Base-by-base conservation (phyloP, 92 coral and sea anemone genomes). In the Porites evermanni region DNA sequence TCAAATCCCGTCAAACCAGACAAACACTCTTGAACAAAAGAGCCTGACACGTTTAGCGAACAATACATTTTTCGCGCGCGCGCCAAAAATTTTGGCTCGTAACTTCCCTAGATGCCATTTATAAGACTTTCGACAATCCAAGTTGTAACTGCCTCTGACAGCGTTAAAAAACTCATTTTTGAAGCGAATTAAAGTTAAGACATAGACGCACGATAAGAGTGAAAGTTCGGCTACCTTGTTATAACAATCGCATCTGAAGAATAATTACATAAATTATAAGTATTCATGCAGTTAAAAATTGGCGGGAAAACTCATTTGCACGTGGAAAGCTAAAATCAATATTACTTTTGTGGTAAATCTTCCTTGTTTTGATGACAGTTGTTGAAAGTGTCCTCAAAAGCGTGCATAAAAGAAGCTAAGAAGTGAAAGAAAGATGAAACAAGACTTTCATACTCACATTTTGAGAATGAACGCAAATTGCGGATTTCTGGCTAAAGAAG, bases 231-330 rank as follows among this genome's bases (percentile, higher is more conserved):
- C 60, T 63, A 9, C 56, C 20, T 19, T 12, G 14, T 3, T 2
- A 32, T 29, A 38, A 8, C 24, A 17, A 77, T 59, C 10, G 29
- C 53, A 61, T 56, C 26, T 53, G 32, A 69, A 32, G 19, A 29
- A 54, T 56, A 58, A 70, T 54, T 26, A 26, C 56, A 69, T 21
- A 29, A 26, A 81, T 81, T 81, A 69, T 80, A 52, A 75, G 32
- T 20, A 47, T 47, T 51, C 6, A 50, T 21, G 19, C 24, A 58
- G 51, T 18, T 52, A 3, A 47, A 38, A 81, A 32, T 8, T 70
- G 78, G 86, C 86, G 86, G 67, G 86, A 70, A 81, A 81, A 72
- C 6, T 8, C 53, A 11, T 47, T 64, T 17, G 77, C 68, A 80
- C 76, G 26, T 80, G 85, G 73, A n/a, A n/a, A n/a, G 11, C 10